Evolutionary conservation across 2,797 vertebrate species (phyloP).

Genomic region (Valencia hispanica): DNA sequence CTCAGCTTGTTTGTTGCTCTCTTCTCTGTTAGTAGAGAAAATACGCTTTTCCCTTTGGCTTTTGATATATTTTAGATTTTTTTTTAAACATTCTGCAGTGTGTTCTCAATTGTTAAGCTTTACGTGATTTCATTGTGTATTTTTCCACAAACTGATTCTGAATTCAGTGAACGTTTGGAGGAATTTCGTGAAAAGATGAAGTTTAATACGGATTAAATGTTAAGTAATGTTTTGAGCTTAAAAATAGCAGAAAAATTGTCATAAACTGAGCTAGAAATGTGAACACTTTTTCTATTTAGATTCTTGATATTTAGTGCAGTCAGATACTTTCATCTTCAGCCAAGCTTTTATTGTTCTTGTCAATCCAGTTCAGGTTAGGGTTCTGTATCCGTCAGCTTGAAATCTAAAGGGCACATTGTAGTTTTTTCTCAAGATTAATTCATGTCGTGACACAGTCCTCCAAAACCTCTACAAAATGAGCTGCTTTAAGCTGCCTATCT

Average conservation of each 20-base stretch:
- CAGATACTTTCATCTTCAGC: background rate
- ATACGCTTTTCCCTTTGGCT: conserved; percentile 3
- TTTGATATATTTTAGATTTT: background rate
- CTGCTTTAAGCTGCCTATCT: background rate
- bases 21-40: background rate
- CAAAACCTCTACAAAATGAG: background rate
- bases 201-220: background rate
- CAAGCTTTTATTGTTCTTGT: background rate
- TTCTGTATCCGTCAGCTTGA: background rate
- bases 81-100: background rate
- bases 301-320: background rate
- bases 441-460: background rate
- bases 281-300: background rate
- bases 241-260: background rate
- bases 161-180: background rate
- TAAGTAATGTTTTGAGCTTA: background rate
- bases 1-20: background rate
- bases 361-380: background rate
- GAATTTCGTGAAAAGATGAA: background rate
- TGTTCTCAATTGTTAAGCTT: background rate
- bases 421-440: background rate
- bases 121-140: background rate
- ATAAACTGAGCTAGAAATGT: background rate
- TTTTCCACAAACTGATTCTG: background rate
- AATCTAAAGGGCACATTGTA: background rate